These are phyloP conservation scores for Xestoiulus laeticollis DNA, from an alignment of 2,888 invertebrate species.

Conservation along the genomic window DNA sequence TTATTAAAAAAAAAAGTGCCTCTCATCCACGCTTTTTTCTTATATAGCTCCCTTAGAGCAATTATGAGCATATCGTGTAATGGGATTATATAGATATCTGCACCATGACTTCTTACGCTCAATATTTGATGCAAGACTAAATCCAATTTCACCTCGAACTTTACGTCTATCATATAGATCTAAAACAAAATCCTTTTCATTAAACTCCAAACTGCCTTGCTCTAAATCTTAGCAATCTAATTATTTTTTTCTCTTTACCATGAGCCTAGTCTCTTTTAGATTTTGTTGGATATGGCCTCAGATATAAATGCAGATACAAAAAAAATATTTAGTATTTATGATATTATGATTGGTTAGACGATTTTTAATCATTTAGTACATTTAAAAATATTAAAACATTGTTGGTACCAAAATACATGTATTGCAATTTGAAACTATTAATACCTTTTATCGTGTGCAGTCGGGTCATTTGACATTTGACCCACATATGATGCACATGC, in stretches of 20 bases:
- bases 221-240: slow-evolving; percentile 35
- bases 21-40: background rate
- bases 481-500: no score
- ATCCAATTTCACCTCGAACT: slow-evolving; percentile 41
- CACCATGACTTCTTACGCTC: slow-evolving; percentile 41
- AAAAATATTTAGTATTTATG: no score
- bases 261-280: background rate
- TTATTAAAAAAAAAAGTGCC: slow-evolving; percentile 29
- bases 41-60: background rate
- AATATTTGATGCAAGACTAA: slow-evolving; percentile 30
- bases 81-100: slow-evolving; percentile 32
- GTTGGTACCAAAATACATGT: no score
- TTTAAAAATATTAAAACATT: no score
- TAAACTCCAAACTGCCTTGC: slow-evolving; percentile 12
- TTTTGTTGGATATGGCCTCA: background rate
- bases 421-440: no score
- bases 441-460: no score
- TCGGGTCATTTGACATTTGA: no score
- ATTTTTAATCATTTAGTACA: no score
- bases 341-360: background rate
- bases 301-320: background rate
- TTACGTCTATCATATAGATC: slow-evolving; percentile 27
- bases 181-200: slow-evolving; percentile 43
- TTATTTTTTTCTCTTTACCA: background rate
- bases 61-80: slow-evolving; percentile 43